These are phyloP conservation scores for Ursus arctos DNA, from an alignment of 2,113 vertebrate genomes.

Conservation along the genomic window DNA sequence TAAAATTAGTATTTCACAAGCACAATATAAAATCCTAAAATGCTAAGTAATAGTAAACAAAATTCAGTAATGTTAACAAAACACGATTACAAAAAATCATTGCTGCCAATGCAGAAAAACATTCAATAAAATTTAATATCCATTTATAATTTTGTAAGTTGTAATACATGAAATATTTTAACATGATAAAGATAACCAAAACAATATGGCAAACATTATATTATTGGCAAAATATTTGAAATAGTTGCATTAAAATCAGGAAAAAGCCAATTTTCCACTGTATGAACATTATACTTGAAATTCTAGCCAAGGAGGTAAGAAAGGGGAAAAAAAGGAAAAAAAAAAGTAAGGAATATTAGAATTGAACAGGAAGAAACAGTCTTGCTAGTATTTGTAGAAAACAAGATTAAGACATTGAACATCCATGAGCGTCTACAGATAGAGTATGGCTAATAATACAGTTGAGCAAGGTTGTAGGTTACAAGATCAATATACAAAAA, in stretches of 20 bases:
- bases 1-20: background rate
- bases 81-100: background rate
- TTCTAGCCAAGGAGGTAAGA: background rate
- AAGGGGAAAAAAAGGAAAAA: background rate
- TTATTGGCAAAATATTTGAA: background rate
- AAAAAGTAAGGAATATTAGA: background rate
- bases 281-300: background rate
- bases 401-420: background rate
- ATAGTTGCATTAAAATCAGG: background rate
- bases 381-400: background rate
- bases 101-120: background rate
- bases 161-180: background rate
- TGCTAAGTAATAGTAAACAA: background rate
- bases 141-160: background rate
- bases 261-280: background rate
- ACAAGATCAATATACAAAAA: background rate
- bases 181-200: background rate
- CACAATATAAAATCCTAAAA: background rate
- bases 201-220: background rate
- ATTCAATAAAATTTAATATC: background rate
- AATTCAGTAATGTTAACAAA: background rate
- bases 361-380: background rate
- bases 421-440: background rate
- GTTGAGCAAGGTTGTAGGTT: background rate
- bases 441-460: background rate